Evolutionary conservation across 2,797 vertebrate species (phyloP).

Genomic region (Phalanger gymnotis): DNA sequence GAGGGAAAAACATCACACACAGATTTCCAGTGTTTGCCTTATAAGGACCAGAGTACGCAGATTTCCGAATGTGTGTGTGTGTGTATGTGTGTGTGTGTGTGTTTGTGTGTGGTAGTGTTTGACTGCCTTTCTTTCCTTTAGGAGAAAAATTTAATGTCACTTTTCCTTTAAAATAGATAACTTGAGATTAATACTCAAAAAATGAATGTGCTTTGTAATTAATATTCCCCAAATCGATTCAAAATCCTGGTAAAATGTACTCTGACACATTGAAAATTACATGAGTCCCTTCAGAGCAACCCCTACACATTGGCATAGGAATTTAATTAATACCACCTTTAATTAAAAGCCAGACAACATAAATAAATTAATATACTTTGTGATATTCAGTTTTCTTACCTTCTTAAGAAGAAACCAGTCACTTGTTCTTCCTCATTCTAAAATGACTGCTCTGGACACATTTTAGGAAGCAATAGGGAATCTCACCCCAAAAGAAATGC

Average conservation of each 20-base stretch:
- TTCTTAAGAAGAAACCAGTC: neutral
- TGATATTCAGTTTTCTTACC: neutral
- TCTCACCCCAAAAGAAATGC: neutral
- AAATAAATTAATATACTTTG: neutral
- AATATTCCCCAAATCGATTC: neutral
- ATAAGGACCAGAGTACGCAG: neutral
- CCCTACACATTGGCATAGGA: neutral
- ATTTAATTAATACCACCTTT: neutral
- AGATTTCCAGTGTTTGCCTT: constrained; percentile 45
- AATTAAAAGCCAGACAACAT: constrained; percentile 9
- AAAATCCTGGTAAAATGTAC: neutral
- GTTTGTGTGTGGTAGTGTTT: neutral
- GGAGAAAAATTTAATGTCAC: neutral
- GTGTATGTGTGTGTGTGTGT: neutral
- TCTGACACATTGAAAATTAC: constrained; percentile 28
- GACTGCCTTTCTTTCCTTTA: neutral
- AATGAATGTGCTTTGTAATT: neutral
- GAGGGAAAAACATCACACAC: neutral
- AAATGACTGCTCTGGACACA: neutral
- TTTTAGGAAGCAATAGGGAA: neutral
- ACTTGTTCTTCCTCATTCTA: neutral
- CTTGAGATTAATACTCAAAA: constrained; percentile 9
- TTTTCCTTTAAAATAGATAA: neutral
- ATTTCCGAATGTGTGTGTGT: neutral
- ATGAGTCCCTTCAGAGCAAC: neutral